Evolutionary conservation across 92 coral and sea anemone species (phyloP).

Genomic region (Porites cylindrica): DNA sequence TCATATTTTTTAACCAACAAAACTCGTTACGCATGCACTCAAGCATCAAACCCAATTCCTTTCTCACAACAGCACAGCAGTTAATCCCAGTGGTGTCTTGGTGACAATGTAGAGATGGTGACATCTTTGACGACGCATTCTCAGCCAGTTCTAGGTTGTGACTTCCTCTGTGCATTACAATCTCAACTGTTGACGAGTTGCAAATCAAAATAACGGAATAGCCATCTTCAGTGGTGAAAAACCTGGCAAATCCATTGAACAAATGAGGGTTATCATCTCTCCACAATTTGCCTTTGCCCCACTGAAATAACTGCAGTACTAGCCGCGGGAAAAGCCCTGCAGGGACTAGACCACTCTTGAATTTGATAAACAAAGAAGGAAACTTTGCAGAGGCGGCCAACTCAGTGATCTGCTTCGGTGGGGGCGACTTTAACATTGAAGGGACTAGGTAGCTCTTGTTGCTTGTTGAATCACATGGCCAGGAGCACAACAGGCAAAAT

Average conservation of each 20-base stretch:
- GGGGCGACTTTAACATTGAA: constrained; percentile 8
- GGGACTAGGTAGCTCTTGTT: not conserved
- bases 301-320: constrained; percentile 9
- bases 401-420: not conserved
- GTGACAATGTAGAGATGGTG: no score
- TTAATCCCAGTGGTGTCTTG: not conserved
- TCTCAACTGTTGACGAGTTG: constrained; percentile 27
- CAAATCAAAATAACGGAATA: constrained; percentile 18
- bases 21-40: constrained; percentile 25
- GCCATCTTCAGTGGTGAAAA: not conserved
- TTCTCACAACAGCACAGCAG: not conserved
- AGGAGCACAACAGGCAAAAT: constrained; percentile 52
- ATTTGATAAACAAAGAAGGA: constrained; percentile 30
- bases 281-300: constrained; percentile 8
- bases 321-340: constrained; percentile 47
- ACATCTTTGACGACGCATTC: not conserved
- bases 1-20: constrained; percentile 26
- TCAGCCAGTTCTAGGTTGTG: not conserved
- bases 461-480: not conserved
- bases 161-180: constrained; percentile 4
- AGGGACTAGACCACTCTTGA: constrained; percentile 19
- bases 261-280: not conserved
- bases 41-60: not conserved
- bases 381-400: not conserved
- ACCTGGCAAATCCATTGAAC: constrained; percentile 59